A percentile compares a stretch with the other conserved stretches of the same genome.
These are phyloP conservation scores for Dexiosoma caninum DNA, from an alignment of 2,888 invertebrate genomes.

Conservation along the genomic window DNA sequence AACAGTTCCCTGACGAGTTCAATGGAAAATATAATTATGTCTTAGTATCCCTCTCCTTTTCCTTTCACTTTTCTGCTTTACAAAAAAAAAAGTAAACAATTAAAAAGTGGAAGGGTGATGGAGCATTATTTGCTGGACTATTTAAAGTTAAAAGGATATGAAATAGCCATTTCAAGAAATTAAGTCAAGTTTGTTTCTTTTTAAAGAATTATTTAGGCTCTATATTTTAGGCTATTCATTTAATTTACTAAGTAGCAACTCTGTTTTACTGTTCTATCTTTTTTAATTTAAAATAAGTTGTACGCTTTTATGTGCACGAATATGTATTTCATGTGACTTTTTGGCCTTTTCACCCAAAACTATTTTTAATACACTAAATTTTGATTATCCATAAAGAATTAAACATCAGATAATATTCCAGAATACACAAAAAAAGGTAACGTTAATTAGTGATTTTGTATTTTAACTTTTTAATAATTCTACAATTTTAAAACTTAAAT, in stretches of 20 bases:
- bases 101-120: background rate
- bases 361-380: too few species aligned
- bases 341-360: too few species aligned
- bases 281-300: too few species aligned
- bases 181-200: slow-evolving; percentile 32
- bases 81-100: background rate
- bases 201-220: background rate
- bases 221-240: too few species aligned
- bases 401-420: too few species aligned
- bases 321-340: too few species aligned
- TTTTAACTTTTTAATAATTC: too few species aligned
- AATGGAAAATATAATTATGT: slow-evolving; percentile 29
- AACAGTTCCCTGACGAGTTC: slow-evolving; percentile 33
- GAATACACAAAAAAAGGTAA: too few species aligned
- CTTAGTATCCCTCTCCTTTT: slow-evolving; percentile 21
- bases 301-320: too few species aligned
- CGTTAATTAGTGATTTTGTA: too few species aligned
- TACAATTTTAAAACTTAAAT: too few species aligned
- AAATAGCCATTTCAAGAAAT: slow-evolving; percentile 2
- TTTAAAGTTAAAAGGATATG: slow-evolving; percentile 15
- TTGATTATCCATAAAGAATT: too few species aligned
- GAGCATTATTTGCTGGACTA: background rate
- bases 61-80: slow-evolving; percentile 4
- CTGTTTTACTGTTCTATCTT: background rate
- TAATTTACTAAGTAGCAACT: background rate